Evolutionary conservation across 2,113 vertebrate genomes (phyloP), one percentile per base, ranked within the genome.

Genomic region (Rhizomys pruinosus): DNA sequence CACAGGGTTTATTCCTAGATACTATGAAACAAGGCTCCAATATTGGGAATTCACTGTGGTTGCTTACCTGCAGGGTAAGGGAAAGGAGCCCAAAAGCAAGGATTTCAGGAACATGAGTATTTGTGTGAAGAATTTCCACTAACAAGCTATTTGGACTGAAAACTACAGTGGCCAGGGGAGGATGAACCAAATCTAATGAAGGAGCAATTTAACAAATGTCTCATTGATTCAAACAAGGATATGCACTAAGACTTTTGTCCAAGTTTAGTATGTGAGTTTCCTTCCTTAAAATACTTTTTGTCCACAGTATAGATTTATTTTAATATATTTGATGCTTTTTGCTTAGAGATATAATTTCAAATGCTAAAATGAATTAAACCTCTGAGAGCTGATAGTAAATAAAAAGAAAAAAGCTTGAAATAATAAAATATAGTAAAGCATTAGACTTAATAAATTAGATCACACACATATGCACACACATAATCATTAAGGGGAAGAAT

Each of bases 321-420:
- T 93, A 82, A 73, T 69, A 19, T 39, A 61, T 37, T 61, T 89
- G n/a, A 90, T 59, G 7, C n/a, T 91, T 90, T 66, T n/a, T 80
- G 3, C 61, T 93, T 76, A 22, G 66, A 42, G 44, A 80, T 3
- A 55, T 52, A 80, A 79, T 78, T 95, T 73, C 27, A 57, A 55
- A 19, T 59, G 44, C 23, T 81, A 63, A 87, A 88, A 29, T 25
- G 72, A 52, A 81, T 78, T 90, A 32, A 92, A 32, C 13, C 12
- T n/a, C 78, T 91, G 20, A 23, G 6, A 90, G 81, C 23, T 23
- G 11, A 79, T 57, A 44, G 63, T 78, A 89, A 74, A 94, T 64
- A 47, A 47, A 59, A 81, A 27, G 8, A 44, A 72, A 91, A 89
- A 68, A 25, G 13, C 16, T 69, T 88, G 20, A 76, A 61, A 32